These are phyloP conservation scores for Aegithalos caudatus DNA, from an alignment of 2,113 vertebrate species.

Conservation along the genomic window DNA sequence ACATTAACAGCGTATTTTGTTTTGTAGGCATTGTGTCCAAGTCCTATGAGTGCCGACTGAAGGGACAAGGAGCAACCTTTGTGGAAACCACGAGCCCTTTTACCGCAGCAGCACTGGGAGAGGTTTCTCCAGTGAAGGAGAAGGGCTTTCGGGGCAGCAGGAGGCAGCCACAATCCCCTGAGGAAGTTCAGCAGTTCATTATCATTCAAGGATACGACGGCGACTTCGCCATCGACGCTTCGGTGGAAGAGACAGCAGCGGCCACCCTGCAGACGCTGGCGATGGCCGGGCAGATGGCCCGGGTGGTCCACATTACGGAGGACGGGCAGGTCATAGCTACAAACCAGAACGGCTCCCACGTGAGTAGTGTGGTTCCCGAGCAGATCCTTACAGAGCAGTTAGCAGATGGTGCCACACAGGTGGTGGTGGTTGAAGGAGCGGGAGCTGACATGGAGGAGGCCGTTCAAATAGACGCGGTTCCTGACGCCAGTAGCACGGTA, in stretches of 20 bases:
- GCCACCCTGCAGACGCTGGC: constrained; percentile 94
- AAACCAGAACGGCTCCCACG: constrained; percentile 61
- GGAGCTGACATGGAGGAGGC: constrained; percentile 41
- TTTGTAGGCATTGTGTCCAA: constrained; percentile 94
- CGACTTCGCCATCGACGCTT: constrained; percentile 82
- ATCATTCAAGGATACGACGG: constrained; percentile 91
- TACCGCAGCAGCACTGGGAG: constrained; percentile 66
- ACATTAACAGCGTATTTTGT: background rate
- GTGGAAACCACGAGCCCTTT: constrained; percentile 83
- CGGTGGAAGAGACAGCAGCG: constrained; percentile 90
- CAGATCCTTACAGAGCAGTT: constrained; percentile 70
- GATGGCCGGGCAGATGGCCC: constrained; percentile 90
- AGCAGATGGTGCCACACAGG: constrained; percentile 79
- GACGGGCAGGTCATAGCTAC: constrained; percentile 89
- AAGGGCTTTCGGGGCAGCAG: constrained; percentile 12
- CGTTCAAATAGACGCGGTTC: constrained; percentile 19
- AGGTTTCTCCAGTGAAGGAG: constrained; percentile 66
- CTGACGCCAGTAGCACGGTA: constrained; percentile 54
- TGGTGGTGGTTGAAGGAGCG: constrained; percentile 84
- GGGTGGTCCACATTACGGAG: constrained; percentile 94
- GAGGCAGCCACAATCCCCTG: constrained; percentile 45
- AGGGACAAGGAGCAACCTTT: constrained; percentile 93
- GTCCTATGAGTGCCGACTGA: constrained; percentile 95
- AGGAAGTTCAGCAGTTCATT: constrained; percentile 91
- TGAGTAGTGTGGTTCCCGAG: constrained; percentile 67